Conservation (phyloP, 2,113 vertebrate species). For the Garra rufa region DNA sequence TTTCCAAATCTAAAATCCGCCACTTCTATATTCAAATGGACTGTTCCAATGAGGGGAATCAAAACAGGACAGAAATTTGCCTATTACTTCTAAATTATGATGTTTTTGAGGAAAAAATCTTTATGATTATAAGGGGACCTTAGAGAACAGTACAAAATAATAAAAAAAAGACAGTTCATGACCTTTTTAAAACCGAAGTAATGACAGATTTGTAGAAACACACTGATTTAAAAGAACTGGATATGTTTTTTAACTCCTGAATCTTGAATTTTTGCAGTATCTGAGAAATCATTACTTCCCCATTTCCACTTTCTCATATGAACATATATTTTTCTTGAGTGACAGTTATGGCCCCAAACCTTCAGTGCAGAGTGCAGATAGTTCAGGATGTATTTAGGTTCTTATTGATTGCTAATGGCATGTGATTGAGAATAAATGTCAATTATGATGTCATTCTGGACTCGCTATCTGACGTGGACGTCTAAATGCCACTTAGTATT, state of each 20-base stretch:
- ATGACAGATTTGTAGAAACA: not conserved
- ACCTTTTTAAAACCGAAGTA: no score
- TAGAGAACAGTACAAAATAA: no score
- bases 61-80: no score
- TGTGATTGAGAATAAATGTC: slow-evolving; percentile 44
- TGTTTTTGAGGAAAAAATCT: no score
- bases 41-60: no score
- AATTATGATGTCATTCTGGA: slow-evolving; percentile 47
- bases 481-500: slow-evolving; percentile 56
- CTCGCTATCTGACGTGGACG: slow-evolving; percentile 40
- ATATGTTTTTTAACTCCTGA: not conserved
- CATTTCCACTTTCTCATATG: not conserved
- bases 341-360: not conserved
- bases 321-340: not conserved
- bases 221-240: not conserved
- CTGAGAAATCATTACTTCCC: not conserved
- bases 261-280: not conserved
- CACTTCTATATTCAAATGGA: no score
- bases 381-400: slow-evolving; percentile 1
- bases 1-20: no score
- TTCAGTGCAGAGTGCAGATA: not conserved
- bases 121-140: no score
- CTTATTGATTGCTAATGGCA: slow-evolving; percentile 49
- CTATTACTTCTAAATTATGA: no score
- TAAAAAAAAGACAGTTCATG: no score